phyloP scores from a whole-genome alignment of 2,797 vertebrate species.

The Sphenodon punctatus region DNA sequence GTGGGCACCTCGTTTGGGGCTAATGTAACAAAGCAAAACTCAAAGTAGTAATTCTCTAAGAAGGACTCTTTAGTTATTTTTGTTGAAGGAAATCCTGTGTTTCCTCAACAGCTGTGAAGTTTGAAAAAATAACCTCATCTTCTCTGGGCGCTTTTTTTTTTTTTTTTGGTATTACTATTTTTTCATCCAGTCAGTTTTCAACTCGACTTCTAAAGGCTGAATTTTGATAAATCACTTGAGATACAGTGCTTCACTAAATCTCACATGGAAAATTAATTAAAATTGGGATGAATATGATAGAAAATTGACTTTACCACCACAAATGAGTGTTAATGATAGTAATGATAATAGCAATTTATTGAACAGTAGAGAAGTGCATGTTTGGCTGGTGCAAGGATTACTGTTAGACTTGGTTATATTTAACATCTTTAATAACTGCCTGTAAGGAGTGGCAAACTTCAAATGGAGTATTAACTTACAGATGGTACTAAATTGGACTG shows the following conservation, averaged over 20 bases:
- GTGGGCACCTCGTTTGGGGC: not conserved
- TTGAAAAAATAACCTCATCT: conserved; percentile 23
- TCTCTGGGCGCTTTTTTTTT: conserved; percentile 34
- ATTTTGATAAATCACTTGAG: not conserved
- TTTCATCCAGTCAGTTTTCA: conserved; percentile 1
- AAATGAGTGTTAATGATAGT: not conserved
- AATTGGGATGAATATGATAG: not conserved
- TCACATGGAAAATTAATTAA: not conserved
- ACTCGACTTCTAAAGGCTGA: not conserved
- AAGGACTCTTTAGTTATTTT: conserved; percentile 26
- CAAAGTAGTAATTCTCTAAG: not conserved
- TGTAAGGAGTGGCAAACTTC: not conserved
- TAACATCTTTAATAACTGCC: conserved; percentile 1
- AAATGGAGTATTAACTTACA: conserved; percentile 3
- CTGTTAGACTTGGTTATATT: not conserved
- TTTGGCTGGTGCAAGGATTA: not conserved
- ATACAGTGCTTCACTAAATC: not conserved
- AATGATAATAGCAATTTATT: not conserved
- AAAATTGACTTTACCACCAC: not conserved
- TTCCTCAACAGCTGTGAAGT: conserved; percentile 52
- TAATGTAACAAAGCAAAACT: conserved; percentile 16
- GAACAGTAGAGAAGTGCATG: not conserved
- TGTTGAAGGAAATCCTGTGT: conserved; percentile 49
- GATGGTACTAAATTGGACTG: not conserved
- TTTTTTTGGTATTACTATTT: conserved; percentile 22